phyloP scores from a whole-genome alignment of 1,140 invertebrate genomes.

The Chymomyza costata region DNA sequence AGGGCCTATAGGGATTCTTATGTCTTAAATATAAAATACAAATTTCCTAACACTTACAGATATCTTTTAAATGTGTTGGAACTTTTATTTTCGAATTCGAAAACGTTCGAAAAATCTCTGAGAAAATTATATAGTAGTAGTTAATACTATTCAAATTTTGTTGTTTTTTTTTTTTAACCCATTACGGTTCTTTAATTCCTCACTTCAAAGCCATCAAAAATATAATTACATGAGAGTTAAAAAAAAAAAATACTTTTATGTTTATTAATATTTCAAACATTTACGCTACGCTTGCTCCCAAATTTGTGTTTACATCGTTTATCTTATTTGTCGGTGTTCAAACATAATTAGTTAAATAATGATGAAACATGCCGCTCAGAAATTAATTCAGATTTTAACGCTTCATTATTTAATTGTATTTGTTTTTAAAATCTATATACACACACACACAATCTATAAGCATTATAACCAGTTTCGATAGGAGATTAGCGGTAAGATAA shows the following conservation, averaged over 20 bases:
- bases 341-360: constrained; percentile 38
- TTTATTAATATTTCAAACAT: background rate
- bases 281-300: constrained; percentile 5
- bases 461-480: constrained; percentile 56
- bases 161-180: no score
- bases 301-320: constrained; percentile 38
- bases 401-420: constrained; percentile 64
- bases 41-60: no score
- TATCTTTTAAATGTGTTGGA: no score
- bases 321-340: constrained; percentile 12
- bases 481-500: constrained; percentile 59
- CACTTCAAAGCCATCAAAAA: constrained; percentile 20
- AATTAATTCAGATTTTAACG: constrained; percentile 61
- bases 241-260: background rate
- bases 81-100: no score
- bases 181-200: constrained; percentile 10
- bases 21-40: no score
- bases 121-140: no score
- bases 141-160: no score
- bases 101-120: no score
- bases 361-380: constrained; percentile 43
- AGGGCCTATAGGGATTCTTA: no score
- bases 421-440: constrained; percentile 56
- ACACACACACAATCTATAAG: constrained; percentile 43
- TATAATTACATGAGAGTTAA: constrained; percentile 7